Conservation (phyloP, 2,797 vertebrate genomes). For the Astyanax mexicanus region DNA sequence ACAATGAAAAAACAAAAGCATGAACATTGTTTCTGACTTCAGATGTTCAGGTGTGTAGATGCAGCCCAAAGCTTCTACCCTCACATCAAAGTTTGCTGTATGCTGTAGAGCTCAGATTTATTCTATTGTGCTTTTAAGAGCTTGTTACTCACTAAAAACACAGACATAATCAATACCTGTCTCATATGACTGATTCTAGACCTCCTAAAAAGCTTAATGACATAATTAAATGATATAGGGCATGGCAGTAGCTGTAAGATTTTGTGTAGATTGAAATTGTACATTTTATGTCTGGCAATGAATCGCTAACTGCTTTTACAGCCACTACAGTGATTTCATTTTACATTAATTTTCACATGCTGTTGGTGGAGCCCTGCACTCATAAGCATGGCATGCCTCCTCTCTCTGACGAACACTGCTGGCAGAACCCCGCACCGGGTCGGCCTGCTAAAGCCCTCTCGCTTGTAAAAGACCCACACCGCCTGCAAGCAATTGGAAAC, state of each 20-base stretch:
- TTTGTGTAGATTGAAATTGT: neutral
- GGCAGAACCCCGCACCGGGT: slow-evolving; percentile 36
- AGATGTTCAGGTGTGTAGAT: no score
- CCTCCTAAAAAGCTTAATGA: neutral
- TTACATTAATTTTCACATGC: neutral
- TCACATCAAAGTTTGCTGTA: no score
- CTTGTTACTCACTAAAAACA: no score
- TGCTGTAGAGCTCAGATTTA: no score
- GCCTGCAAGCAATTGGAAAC: slow-evolving; percentile 60
- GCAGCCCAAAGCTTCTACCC: no score
- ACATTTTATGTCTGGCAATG: neutral
- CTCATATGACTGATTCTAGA: neutral
- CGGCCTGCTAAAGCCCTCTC: slow-evolving; percentile 56
- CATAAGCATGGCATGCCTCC: neutral
- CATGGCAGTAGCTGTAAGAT: neutral
- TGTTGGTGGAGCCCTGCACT: slow-evolving; percentile 25
- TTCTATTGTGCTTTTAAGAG: no score
- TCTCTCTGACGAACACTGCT: slow-evolving; percentile 19
- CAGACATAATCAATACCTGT: no score
- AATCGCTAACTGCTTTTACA: neutral
- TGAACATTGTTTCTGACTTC: no score
- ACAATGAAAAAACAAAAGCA: no score
- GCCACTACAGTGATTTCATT: neutral
- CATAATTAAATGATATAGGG: neutral
- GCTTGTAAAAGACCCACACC: slow-evolving; percentile 46